A percentile compares a stretch with the other conserved stretches of the same genome.
Evolutionary conservation across 2,113 vertebrate genomes (phyloP).

Genomic region (Helogale parvula): DNA sequence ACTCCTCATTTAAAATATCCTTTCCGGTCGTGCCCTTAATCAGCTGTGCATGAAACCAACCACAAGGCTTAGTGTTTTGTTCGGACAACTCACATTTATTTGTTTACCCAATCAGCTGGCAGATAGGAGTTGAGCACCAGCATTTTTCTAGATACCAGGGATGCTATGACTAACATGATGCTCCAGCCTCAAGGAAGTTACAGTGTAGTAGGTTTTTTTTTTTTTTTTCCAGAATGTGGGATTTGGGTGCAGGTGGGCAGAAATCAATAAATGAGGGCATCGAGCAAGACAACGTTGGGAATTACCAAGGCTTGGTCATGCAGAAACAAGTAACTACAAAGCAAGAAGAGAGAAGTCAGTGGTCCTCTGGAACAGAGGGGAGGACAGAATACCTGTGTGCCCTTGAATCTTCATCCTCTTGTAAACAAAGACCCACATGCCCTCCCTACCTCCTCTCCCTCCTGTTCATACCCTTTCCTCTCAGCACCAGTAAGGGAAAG

Average conservation of each 20-base stretch:
- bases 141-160: background rate
- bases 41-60: background rate
- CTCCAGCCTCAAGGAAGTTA: background rate
- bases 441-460: background rate
- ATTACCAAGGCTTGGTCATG: background rate
- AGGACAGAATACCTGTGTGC: background rate
- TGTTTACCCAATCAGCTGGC: background rate
- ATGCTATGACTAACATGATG: background rate
- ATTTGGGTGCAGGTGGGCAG: background rate
- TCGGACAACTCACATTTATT: constrained; percentile 15
- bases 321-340: background rate
- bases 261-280: background rate
- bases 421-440: background rate
- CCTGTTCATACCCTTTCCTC: background rate
- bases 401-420: background rate
- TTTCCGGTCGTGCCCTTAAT: background rate
- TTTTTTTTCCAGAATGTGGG: background rate
- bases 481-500: background rate
- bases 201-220: background rate
- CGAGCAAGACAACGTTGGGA: background rate
- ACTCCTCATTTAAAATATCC: constrained; percentile 30
- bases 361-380: background rate
- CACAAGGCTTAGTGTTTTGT: background rate
- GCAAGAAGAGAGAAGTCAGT: background rate
- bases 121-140: background rate